phyloP scores from a whole-genome alignment of 2,113 vertebrate species.

The Agelaius tricolor region DNA sequence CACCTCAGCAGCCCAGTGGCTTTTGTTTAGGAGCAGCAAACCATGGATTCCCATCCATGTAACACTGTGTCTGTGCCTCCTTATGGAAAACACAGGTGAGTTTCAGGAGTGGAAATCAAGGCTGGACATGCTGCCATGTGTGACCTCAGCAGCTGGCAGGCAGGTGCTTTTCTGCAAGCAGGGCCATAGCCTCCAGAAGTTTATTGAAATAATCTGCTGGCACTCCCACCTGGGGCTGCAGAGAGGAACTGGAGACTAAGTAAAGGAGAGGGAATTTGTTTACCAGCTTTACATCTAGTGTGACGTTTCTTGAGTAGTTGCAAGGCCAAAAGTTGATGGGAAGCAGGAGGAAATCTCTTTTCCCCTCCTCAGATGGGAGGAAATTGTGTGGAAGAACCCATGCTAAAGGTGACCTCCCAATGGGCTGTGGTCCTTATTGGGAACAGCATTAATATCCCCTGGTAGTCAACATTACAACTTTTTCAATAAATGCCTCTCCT shows the following conservation, averaged over 20 bases:
- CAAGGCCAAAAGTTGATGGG: neutral
- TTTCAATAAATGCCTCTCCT: neutral
- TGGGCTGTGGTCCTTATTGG: neutral
- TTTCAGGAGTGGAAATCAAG: neutral
- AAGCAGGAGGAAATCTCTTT: neutral
- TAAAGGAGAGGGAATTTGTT: neutral
- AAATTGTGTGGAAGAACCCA: neutral
- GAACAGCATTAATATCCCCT: neutral
- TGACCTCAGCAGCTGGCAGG: neutral
- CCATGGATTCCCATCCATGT: fast-evolving
- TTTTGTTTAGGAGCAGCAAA: neutral
- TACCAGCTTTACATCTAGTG: neutral
- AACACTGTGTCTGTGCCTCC: fast-evolving
- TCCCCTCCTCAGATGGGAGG: neutral
- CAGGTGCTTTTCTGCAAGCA: neutral
- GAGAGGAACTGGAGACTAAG: neutral
- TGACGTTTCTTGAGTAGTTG: neutral
- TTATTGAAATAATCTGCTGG: neutral
- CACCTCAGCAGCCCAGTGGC: neutral
- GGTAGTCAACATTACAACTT: neutral
- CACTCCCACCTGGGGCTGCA: neutral
- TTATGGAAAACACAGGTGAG: neutral
- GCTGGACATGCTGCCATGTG: neutral
- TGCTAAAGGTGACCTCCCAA: fast-evolving
- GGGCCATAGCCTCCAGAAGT: neutral